Evolutionary conservation across 2,797 vertebrate species (phyloP).

Genomic region (Morelia viridis): DNA sequence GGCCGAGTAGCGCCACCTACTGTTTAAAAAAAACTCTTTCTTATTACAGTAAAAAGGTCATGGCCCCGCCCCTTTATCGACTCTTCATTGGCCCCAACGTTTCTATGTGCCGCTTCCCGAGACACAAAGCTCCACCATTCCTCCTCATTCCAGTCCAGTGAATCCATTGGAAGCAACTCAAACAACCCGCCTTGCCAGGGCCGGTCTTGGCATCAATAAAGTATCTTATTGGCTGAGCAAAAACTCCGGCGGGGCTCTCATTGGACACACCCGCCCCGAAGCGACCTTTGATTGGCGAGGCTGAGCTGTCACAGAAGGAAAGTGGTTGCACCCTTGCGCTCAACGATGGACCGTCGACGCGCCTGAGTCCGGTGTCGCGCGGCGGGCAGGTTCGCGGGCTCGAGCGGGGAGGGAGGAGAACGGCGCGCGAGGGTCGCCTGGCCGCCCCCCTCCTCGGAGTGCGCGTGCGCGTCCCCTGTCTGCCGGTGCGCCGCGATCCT

Average conservation of each 20-base stretch:
- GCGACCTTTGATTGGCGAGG: background rate
- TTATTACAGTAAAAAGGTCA: accelerated
- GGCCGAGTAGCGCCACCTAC: background rate
- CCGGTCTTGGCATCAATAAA: background rate
- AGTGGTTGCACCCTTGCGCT: too few relatives aligned
- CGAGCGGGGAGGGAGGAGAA: background rate
- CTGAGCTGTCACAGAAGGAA: background rate
- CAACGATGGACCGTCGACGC: background rate
- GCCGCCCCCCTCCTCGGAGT: background rate
- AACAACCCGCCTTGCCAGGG: background rate
- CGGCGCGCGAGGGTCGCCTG: background rate
- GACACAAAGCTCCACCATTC: too few relatives aligned
- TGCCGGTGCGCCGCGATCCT: background rate
- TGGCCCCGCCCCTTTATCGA: background rate
- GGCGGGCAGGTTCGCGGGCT: background rate
- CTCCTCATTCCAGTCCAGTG: background rate
- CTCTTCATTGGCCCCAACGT: background rate
- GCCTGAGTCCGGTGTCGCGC: background rate
- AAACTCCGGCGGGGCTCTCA: background rate
- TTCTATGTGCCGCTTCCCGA: background rate
- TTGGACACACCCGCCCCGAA: background rate
- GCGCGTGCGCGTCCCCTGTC: background rate
- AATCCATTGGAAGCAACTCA: background rate
- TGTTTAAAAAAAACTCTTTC: background rate
- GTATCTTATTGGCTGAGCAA: background rate